These are phyloP conservation scores for Petrosia ficiformis DNA, from an alignment of 37 sponge, comb jelly and placozoan genomes.

Conservation along the genomic window DNA sequence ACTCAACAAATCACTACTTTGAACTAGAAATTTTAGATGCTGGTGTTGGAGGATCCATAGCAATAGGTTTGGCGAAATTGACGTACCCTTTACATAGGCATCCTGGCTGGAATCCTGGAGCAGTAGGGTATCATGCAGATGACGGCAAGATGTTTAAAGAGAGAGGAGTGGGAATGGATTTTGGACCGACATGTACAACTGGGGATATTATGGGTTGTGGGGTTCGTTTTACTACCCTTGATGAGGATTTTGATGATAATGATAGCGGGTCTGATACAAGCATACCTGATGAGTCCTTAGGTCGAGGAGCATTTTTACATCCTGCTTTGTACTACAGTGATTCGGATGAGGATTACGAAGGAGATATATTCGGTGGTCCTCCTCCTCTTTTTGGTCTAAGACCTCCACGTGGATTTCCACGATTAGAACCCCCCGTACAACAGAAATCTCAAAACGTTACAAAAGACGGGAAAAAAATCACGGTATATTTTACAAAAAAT, in stretches of 20 bases:
- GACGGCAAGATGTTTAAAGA: constrained; percentile 39
- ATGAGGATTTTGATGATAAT: background rate
- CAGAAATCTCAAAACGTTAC: background rate
- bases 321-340: background rate
- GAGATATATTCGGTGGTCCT: background rate
- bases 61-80: constrained; percentile 42
- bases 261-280: constrained; percentile 1
- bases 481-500: constrained; percentile 47
- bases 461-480: background rate
- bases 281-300: background rate
- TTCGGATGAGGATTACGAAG: background rate
- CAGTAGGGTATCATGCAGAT: constrained; percentile 49
- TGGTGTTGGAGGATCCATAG: constrained; percentile 35
- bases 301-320: background rate
- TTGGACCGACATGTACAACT: constrained; percentile 29
- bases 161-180: constrained; percentile 15
- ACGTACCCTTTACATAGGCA: constrained; percentile 41
- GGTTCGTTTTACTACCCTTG: background rate
- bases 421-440: background rate
- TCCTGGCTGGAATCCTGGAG: constrained; percentile 56
- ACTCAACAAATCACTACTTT: constrained; percentile 44
- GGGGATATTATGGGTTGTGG: constrained; percentile 56
- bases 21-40: constrained; percentile 47
- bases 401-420: background rate
- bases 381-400: background rate